Evolutionary conservation across 2,113 vertebrate species (phyloP).

Genomic region (Numenius arquata): DNA sequence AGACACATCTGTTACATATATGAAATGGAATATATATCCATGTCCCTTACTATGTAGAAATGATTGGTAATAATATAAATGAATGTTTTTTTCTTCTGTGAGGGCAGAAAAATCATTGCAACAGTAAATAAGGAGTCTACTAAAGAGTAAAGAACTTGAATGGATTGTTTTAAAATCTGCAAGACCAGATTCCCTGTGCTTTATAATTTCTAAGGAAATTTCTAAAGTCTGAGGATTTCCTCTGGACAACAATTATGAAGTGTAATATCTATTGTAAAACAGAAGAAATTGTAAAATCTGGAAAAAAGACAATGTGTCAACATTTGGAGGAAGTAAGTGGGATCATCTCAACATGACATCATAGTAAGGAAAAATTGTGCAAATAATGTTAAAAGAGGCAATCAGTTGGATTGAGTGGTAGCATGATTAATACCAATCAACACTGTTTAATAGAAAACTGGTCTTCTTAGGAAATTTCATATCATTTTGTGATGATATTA

Average conservation of each 20-base stretch:
- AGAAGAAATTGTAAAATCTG: neutral
- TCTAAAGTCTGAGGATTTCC: neutral
- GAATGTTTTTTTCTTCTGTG: neutral
- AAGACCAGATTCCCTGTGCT: neutral
- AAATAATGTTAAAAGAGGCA: constrained; percentile 51
- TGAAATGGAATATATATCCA: neutral
- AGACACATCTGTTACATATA: neutral
- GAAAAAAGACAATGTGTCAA: neutral
- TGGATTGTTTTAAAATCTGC: neutral
- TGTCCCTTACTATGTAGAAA: neutral
- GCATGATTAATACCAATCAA: constrained; percentile 63
- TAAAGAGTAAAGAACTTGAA: neutral
- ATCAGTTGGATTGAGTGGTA: constrained; percentile 46
- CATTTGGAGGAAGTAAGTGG: neutral
- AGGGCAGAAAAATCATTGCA: neutral
- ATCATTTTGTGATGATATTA: constrained; percentile 59
- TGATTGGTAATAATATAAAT: neutral
- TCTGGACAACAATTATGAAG: neutral
- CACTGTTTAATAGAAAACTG: constrained; percentile 55
- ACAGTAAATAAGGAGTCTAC: neutral
- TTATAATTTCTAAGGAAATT: neutral
- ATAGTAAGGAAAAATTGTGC: constrained; percentile 20
- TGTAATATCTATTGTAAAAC: neutral
- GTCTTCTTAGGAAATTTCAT: constrained; percentile 15
- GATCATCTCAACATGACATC: constrained; percentile 17